Percentiles rank a stretch among this genome's conserved stretches.
These are phyloP conservation scores for Formica exsecta DNA, from an alignment of 1,140 invertebrate species.

Conservation along the genomic window DNA sequence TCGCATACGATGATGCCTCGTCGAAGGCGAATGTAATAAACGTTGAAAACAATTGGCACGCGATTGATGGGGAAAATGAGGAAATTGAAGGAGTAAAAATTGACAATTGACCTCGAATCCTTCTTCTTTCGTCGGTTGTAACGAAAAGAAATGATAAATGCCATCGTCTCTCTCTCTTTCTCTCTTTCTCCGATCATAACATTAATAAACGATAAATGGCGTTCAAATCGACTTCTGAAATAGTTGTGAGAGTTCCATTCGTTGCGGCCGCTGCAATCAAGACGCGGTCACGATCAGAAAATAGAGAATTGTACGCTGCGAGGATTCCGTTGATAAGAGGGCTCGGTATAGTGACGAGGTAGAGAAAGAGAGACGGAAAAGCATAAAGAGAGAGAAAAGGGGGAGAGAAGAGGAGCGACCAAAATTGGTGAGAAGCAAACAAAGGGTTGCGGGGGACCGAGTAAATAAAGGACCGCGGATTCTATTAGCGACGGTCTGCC, in stretches of 20 bases:
- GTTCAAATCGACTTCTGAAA: constrained; percentile 1
- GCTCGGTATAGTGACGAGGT: neutral
- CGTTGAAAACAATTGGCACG: constrained; percentile 35
- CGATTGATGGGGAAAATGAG: constrained; percentile 16
- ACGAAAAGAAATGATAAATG: neutral
- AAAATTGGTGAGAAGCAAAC: constrained; percentile 76
- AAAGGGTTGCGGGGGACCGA: constrained; percentile 71
- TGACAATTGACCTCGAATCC: constrained; percentile 18
- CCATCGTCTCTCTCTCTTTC: too few relatives aligned
- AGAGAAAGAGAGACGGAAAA: neutral
- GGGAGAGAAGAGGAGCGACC: constrained; percentile 9
- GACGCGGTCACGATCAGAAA: constrained; percentile 50
- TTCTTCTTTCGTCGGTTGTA: neutral
- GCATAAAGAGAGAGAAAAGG: neutral
- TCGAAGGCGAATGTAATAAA: constrained; percentile 22
- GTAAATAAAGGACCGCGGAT: constrained; percentile 81
- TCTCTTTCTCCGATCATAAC: neutral
- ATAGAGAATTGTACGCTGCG: constrained; percentile 13
- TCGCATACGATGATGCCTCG: neutral
- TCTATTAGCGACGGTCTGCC: constrained; percentile 80
- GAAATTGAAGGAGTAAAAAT: neutral
- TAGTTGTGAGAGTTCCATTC: constrained; percentile 35
- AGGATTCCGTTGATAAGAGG: constrained; percentile 59
- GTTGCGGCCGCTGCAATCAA: constrained; percentile 27
- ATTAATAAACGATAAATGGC: constrained; percentile 43